Evolutionary conservation across 1,140 invertebrate species (phyloP), one percentile per base, ranked within the genome.

Genomic region (Ganaspis sp.): DNA sequence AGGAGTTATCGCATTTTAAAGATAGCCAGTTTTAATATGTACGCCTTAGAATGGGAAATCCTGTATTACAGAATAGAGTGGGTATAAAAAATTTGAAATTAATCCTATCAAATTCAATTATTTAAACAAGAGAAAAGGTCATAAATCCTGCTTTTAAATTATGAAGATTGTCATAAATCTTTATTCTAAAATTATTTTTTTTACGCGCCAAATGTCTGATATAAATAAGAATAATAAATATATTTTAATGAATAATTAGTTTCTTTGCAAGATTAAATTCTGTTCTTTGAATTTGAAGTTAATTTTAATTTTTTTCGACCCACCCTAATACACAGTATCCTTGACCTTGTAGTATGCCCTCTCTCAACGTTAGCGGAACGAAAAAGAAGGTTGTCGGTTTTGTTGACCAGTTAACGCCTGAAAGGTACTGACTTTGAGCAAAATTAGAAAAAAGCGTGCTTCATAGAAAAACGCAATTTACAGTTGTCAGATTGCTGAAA

Each of bases 331-430:
- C 73, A 79, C 58, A 74, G 70, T 42, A 19, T 80, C 71, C 53
- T 83, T 87, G 81, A 85, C 84, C 84, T 89, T 90, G 88, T 91
- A 91, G 90, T 89, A 90, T 90, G 88, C 89, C 89, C 76, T 88
- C 87, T 81, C 90, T 91, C 87, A 87, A 82, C 86, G 86, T 88
- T 81, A 90, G 82, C 78, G 88, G 90, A 81, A 89, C 90, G 73
- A 91, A 89, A 91, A 91, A 91, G 89, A 91, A 91, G 89, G 86
- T 88, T 81, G 90, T 91, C 84, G 89, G 84, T 82, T 91, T 91
- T 90, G 89, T 91, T 84, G 90, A 91, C 82, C 88, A 91, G 83
- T 75, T 87, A 42, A 87, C 87, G 75, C 84, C 87, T 64, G 86
- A 87, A 89, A 91, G 90, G 90, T 91, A 91, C 81, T 80, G 78